Conservation (phyloP, 2,797 vertebrate species). For the Hemitrygon akajei region DNA sequence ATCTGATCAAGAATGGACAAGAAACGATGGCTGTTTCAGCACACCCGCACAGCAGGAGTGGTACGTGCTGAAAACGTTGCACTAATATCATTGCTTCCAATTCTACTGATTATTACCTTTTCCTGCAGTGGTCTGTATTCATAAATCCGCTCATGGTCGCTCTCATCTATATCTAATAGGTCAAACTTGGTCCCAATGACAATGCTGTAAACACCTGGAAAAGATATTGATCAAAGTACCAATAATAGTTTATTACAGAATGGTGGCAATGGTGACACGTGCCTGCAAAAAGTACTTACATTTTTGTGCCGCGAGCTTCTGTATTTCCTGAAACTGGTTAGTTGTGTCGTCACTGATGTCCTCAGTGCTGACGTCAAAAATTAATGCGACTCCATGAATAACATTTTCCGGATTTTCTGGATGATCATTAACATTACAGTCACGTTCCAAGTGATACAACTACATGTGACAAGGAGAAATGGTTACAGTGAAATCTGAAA, state of each 20-base stretch:
- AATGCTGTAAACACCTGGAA: background rate
- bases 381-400: constrained; percentile 2
- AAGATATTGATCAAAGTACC: background rate
- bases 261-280: background rate
- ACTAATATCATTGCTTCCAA: too few relatives aligned
- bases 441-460: background rate
- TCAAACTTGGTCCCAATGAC: background rate
- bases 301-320: background rate
- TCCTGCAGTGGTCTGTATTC: background rate
- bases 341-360: background rate
- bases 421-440: background rate
- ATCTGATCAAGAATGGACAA: background rate
- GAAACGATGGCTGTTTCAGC: background rate
- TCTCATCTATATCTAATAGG: background rate
- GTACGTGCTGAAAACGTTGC: too few relatives aligned
- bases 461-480: background rate
- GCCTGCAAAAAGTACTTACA: background rate
- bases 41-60: too few relatives aligned
- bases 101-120: background rate
- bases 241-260: background rate
- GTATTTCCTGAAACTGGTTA: background rate
- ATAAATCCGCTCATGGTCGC: background rate
- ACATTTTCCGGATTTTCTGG: background rate
- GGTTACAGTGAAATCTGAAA: background rate
- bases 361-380: background rate